Evolutionary conservation across 2,113 vertebrate genomes (phyloP).

Genomic region (Grantiella picta): DNA sequence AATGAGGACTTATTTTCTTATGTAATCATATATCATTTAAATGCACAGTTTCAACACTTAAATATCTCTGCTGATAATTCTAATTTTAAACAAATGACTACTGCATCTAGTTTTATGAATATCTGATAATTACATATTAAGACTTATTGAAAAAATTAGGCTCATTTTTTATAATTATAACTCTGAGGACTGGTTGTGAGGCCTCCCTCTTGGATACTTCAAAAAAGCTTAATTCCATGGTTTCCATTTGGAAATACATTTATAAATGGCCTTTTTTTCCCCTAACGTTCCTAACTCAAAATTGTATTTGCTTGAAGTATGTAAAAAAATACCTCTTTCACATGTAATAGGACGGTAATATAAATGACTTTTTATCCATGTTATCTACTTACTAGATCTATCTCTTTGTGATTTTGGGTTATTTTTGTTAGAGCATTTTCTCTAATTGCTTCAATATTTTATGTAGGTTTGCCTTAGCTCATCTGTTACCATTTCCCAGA

Average conservation of each 20-base stretch:
- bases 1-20: not conserved
- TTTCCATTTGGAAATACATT: not conserved
- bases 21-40: not conserved
- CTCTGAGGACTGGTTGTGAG: not conserved
- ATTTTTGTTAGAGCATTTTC: not conserved
- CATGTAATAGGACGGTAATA: not conserved
- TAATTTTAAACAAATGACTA: not conserved
- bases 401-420: not conserved
- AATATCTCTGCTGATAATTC: not conserved
- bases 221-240: not conserved
- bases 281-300: not conserved
- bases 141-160: not conserved
- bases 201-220: not conserved
- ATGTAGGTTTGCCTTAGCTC: conserved; percentile 11
- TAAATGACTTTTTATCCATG: not conserved
- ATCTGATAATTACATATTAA: not conserved
- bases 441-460: conserved; percentile 52
- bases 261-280: not conserved
- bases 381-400: not conserved
- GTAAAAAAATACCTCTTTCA: fast-evolving
- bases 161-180: not conserved
- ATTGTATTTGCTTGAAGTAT: not conserved
- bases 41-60: not conserved
- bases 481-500: conserved; percentile 53
- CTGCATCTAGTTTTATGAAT: not conserved